Evolutionary conservation across 2,888 invertebrate species (phyloP), one percentile per base, ranked within the genome.

Genomic region (Trachelus tabidus): DNA sequence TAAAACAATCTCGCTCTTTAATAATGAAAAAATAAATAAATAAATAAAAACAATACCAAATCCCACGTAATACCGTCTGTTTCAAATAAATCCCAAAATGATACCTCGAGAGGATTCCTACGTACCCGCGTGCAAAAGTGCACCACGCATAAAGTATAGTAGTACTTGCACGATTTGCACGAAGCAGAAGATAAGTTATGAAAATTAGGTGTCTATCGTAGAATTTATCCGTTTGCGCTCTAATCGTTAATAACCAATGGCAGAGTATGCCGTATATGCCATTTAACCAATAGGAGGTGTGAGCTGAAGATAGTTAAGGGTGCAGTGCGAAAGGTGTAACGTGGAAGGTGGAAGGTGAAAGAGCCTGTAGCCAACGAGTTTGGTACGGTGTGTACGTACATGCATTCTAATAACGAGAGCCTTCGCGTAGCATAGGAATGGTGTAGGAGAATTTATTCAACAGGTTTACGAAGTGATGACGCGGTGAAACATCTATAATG

Each of bases 401-500:
- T 71, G 33, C 33, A 71, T 71, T 33, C 56, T 71, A 31, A 31
- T 34, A 34, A 71, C 71, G 71, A 71, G 71, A 34, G 71, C 71
- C 71, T 34, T 71, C 31, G 71, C 71, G 71, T 34, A 56, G 71
- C 71, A 31, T 71, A 31, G 71, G 71, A 71, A 71, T 71, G 31
- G 78, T 78, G 78, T 73, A 73, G 75, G 79, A 69, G 76, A 87
- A 88, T 88, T 89, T 88, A 89, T 88, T 86, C 85, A 85, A 85
- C 86, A 85, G 85, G 87, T 90, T 90, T 89, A 90, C 89, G 89
- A 90, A 90, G 90, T 90, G 90, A 89, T 86, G 90, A 90, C 88
- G 88, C 88, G 86, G 84, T 86, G 87, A 87, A 87, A 87, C 88
- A 88, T 87, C 85, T 86, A 86, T 90, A 89, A 90, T 89, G 87